Evolutionary conservation across 2,797 vertebrate genomes (phyloP).

Genomic region (Microchirus variegatus): DNA sequence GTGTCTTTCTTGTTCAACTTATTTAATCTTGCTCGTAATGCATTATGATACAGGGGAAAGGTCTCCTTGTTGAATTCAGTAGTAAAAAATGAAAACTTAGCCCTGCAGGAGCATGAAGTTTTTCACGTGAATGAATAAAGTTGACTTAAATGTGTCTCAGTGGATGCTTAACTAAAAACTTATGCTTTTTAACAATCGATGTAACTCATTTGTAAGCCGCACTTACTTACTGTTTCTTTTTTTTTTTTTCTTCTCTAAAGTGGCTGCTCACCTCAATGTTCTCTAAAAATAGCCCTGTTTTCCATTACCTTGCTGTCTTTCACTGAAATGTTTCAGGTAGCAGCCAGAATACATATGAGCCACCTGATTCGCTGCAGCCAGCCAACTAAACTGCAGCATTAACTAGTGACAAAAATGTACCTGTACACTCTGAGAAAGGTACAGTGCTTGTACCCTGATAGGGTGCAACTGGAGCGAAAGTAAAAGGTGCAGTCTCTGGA

Average conservation of each 20-base stretch:
- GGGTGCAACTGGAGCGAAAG: too few relatives aligned
- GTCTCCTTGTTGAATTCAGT: constrained; percentile 13
- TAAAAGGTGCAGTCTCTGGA: too few relatives aligned
- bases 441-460: too few relatives aligned
- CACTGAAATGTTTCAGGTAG: constrained; percentile 12
- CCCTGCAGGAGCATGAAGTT: constrained; percentile 12
- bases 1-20: constrained; percentile 12
- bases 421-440: too few relatives aligned
- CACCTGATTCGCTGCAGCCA: constrained; percentile 20
- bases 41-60: not conserved
- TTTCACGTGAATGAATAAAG: constrained; percentile 29
- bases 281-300: constrained; percentile 27
- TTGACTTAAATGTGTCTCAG: constrained; percentile 12
- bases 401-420: too few relatives aligned
- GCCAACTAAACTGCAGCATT: constrained; percentile 18
- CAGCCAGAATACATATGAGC: constrained; percentile 15
- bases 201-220: not conserved
- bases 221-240: too few relatives aligned
- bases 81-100: constrained; percentile 26
- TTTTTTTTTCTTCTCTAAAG: constrained; percentile 5
- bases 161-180: constrained; percentile 8
- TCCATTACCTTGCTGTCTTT: constrained; percentile 18
- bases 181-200: not conserved
- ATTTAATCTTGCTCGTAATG: constrained; percentile 10
- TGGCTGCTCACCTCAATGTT: constrained; percentile 6